Evolutionary conservation across 2,797 vertebrate genomes (phyloP), one percentile per base, ranked within the genome.

Genomic region (Jordanella pulchra): DNA sequence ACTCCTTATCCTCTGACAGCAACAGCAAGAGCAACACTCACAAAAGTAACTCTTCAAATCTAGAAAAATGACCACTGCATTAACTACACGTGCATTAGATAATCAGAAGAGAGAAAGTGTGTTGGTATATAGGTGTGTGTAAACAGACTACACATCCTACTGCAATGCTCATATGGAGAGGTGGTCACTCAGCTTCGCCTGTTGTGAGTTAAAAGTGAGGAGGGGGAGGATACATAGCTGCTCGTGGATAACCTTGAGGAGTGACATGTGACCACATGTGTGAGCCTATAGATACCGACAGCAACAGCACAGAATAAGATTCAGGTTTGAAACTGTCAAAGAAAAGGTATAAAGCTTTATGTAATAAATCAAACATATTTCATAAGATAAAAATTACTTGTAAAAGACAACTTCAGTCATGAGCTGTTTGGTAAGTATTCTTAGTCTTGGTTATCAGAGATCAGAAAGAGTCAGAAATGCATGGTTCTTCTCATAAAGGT

Each of bases 171-270:
- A 77, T 74, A 83, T 80, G 45, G 42, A 51, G 55, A 3, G 12
- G 13, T 42, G 84, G 86, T 89, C 69, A 72, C 0, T 75, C 71
- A 71, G 89, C 89, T 89, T 70, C 73, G 27, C 51, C 17, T 48
- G 11, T 71, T 67, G 78, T 73, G 83, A 73, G 58, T 71, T 69
- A 54, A 45, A 61, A 35, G 51, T 44, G 25, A 35, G 66, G 69
- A 66, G 60, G 30, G 44, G 27, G 67, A 58, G 6, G 58, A 21
- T 25, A 5, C 42, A 51, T 67, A 44, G 65, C n/a, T 79, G 67
- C 74, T 69, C 12, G 81, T 81, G 65, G 82, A 5, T 12, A 30
- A 71, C 25, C 27, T 39, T 9, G 44, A 75, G 14, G 60, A 55
- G 27, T 61, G 32, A 77, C n/a, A 58, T 51, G 27, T 61, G 32